A percentile compares a stretch with the other conserved stretches of the same genome.
These are phyloP conservation scores for Coptotermes formosanus DNA, from an alignment of 1,140 invertebrate genomes.

Conservation along the genomic window DNA sequence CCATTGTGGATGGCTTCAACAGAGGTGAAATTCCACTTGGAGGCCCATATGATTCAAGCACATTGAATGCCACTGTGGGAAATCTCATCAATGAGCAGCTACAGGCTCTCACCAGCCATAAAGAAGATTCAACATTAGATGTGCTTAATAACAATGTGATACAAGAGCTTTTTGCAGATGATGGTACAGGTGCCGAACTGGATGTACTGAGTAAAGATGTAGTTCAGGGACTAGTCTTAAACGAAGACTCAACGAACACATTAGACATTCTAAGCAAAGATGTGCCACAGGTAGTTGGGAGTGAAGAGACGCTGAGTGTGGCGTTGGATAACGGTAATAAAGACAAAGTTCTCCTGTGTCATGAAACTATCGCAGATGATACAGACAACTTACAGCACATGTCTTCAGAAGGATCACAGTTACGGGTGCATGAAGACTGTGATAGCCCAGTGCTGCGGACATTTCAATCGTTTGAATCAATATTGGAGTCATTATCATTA, in stretches of 20 bases:
- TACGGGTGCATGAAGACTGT: background rate
- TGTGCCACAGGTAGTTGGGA: background rate
- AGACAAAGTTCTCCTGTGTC: background rate
- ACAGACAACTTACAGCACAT: background rate
- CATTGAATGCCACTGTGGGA: background rate
- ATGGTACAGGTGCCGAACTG: background rate
- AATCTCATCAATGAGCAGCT: background rate
- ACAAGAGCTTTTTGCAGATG: slow-evolving; percentile 11
- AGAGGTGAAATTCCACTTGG: background rate
- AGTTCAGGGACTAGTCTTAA: background rate
- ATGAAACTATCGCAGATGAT: background rate
- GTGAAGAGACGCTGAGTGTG: background rate
- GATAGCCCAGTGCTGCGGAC: background rate
- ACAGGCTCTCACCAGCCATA: background rate
- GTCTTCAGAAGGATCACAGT: background rate
- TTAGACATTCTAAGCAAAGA: background rate
- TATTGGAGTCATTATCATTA: background rate
- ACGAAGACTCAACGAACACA: background rate
- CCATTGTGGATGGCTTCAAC: background rate
- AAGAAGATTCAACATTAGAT: background rate
- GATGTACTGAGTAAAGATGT: background rate
- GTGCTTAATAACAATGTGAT: slow-evolving; percentile 17
- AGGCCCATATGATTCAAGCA: background rate
- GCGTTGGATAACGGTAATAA: background rate
- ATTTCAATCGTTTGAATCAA: background rate